phyloP scores from a whole-genome alignment of 2,888 invertebrate species.

The Phaedon cochleariae region DNA sequence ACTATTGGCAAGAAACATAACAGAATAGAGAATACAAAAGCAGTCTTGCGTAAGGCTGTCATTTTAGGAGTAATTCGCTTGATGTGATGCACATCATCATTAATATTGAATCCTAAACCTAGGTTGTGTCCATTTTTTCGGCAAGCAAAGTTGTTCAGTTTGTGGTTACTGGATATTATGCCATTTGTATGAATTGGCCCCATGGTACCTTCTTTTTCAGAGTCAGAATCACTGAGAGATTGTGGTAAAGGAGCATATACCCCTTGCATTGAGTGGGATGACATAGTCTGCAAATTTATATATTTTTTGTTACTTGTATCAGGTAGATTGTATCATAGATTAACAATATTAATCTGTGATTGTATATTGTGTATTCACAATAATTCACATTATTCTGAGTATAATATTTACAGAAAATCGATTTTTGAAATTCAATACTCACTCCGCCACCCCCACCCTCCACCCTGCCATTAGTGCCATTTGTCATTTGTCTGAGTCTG shows the following conservation, averaged over 20 bases:
- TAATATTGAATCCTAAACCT: constrained; percentile 45
- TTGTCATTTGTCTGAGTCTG: too few relatives aligned
- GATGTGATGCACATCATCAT: constrained; percentile 46
- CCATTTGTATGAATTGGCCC: constrained; percentile 48
- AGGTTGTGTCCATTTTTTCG: constrained; percentile 45
- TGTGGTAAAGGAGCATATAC: constrained; percentile 81
- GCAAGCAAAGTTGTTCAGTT: constrained; percentile 36
- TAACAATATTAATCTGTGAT: not conserved
- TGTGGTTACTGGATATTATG: constrained; percentile 37
- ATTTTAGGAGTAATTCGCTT: constrained; percentile 60
- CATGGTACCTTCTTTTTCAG: constrained; percentile 73
- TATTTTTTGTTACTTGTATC: too few relatives aligned
- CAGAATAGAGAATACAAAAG: constrained; percentile 75
- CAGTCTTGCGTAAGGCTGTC: constrained; percentile 73
- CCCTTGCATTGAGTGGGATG: constrained; percentile 61
- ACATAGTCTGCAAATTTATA: constrained; percentile 49
- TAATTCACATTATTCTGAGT: not conserved
- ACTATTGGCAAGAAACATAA: constrained; percentile 76
- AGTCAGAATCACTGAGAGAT: constrained; percentile 78
- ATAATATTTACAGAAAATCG: too few relatives aligned
- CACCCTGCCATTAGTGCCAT: too few relatives aligned
- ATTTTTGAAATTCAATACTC: too few relatives aligned
- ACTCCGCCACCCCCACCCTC: too few relatives aligned
- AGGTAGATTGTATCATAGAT: too few relatives aligned
- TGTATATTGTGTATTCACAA: not conserved